Conservation (phyloP, 2,797 vertebrate genomes). For the Odontamblyopus lacepedii region DNA sequence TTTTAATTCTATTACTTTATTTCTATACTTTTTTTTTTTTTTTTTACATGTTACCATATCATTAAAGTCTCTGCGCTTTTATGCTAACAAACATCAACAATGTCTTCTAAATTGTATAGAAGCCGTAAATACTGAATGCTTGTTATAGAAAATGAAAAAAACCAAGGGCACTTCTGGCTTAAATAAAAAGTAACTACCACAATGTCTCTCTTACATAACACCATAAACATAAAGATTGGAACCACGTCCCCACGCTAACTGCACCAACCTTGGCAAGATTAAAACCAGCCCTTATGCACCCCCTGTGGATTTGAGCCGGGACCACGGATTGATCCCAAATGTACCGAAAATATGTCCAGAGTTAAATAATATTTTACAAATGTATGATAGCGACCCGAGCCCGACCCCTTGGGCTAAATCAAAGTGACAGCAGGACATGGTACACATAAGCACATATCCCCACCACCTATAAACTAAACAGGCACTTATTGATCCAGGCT, state of each 20-base stretch:
- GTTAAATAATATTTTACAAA: conserved; percentile 77
- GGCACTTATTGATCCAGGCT: conserved; percentile 78
- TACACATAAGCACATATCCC: conserved; percentile 63
- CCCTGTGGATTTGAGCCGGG: conserved; percentile 37
- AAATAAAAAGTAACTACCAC: conserved; percentile 2
- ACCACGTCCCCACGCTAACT: conserved; percentile 14
- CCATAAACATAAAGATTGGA: conserved; percentile 9
- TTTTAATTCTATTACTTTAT: too few species aligned
- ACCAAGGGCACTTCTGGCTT: background rate
- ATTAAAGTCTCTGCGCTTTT: background rate
- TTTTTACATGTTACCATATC: background rate
- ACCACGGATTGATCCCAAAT: conserved; percentile 57
- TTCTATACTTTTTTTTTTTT: too few species aligned
- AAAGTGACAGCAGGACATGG: conserved; percentile 64
- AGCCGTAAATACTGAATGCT: background rate
- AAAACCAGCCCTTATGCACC: conserved; percentile 16
- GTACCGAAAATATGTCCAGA: conserved; percentile 62
- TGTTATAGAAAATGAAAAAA: background rate
- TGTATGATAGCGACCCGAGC: conserved; percentile 55
- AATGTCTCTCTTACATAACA: background rate
- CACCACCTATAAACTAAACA: conserved; percentile 77
- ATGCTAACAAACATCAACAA: background rate
- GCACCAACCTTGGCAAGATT: conserved; percentile 25
- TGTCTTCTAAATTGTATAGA: background rate
- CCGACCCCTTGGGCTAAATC: conserved; percentile 72